Conservation (phyloP, 2,113 vertebrate genomes). For the Sorex araneus region DNA sequence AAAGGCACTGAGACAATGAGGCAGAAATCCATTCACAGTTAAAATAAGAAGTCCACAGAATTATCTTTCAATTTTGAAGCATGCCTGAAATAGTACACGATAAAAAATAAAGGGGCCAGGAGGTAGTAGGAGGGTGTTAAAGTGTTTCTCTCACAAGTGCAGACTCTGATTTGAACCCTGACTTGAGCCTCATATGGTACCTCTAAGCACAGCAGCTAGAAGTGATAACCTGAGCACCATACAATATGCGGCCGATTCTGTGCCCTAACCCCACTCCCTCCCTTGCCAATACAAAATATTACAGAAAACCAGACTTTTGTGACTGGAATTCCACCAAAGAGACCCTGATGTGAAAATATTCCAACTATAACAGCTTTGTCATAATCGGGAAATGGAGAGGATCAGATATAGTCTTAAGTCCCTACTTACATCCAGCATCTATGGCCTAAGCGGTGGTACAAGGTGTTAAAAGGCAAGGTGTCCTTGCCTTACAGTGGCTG, state of each 20-base stretch:
- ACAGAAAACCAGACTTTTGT: constrained; percentile 1
- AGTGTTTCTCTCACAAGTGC: no score
- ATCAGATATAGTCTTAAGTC: neutral
- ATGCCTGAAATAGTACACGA: constrained; percentile 6
- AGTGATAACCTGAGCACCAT: no score
- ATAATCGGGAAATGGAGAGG: constrained; percentile 23
- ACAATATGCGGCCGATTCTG: no score
- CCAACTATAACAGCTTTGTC: neutral
- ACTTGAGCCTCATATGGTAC: no score
- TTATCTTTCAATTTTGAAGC: neutral
- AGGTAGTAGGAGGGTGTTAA: no score
- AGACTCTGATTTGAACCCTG: no score
- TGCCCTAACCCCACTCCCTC: no score
- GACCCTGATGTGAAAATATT: constrained; percentile 5
- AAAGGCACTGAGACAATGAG: neutral
- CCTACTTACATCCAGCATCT: neutral
- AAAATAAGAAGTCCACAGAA: no score
- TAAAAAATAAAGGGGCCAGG: neutral
- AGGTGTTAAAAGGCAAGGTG: no score
- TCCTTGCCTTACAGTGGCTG: no score
- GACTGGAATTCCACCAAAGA: neutral
- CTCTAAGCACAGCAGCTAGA: no score
- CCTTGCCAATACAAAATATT: no score
- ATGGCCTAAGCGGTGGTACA: neutral
- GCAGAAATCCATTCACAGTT: neutral